Evolutionary conservation across 2,113 vertebrate genomes (phyloP).

Genomic region (Andinoacara biseriatus): DNA sequence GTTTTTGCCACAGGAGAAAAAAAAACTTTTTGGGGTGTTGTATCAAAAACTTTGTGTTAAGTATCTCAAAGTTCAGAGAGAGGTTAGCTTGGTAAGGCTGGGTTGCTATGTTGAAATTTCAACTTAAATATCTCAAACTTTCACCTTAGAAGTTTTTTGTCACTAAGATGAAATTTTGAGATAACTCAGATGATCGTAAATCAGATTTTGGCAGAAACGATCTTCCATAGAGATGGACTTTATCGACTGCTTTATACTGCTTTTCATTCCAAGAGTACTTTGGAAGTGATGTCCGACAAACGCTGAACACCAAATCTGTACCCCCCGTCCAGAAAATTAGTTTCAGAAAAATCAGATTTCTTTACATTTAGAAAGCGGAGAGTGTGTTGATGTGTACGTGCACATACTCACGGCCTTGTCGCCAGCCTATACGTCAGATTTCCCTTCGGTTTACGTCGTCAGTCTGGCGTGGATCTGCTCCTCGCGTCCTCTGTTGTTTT

Average conservation of each 20-base stretch:
- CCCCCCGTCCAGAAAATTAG: not conserved
- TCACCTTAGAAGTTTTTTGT: not conserved
- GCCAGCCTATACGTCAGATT: slow-evolving; percentile 41
- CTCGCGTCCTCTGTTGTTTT: slow-evolving; percentile 42
- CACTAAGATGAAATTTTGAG: not conserved
- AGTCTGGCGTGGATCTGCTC: slow-evolving; percentile 21
- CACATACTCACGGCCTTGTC: slow-evolving; percentile 12
- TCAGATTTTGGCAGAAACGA: not conserved
- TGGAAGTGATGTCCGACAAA: not conserved
- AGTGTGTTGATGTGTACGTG: slow-evolving; percentile 22
- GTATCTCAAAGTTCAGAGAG: too few species aligned
- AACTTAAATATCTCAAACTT: not conserved
- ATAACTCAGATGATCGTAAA: too few species aligned
- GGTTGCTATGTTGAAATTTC: too few species aligned
- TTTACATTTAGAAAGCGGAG: not conserved
- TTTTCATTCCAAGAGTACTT: slow-evolving; percentile 7
- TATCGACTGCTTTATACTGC: not conserved
- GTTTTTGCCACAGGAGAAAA: not conserved
- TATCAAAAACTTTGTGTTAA: too few species aligned
- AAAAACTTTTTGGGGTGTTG: too few species aligned
- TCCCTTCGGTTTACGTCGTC: slow-evolving; percentile 31
- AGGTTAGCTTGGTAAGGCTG: too few species aligned
- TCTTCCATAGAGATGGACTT: not conserved
- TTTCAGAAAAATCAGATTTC: not conserved
- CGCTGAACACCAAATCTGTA: not conserved